These are phyloP conservation scores for Tinamus major DNA, from an alignment of 2,797 vertebrate genomes.

Conservation along the genomic window DNA sequence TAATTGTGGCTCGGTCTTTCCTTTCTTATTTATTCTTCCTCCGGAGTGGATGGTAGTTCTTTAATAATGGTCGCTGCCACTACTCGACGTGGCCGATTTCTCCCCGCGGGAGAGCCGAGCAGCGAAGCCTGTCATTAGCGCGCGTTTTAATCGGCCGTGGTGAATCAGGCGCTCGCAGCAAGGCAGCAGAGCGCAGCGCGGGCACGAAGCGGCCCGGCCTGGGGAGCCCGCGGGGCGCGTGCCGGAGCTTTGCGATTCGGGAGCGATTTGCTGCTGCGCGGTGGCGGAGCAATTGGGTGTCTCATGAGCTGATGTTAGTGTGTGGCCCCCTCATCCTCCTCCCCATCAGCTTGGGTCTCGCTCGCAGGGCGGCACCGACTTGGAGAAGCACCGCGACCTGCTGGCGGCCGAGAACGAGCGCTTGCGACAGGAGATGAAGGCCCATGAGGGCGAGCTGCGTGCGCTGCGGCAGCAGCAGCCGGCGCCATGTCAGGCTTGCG, in stretches of 20 bases:
- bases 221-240: too few relatives aligned
- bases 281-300: too few relatives aligned
- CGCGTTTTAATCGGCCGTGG: neutral
- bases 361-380: slow-evolving; percentile 89
- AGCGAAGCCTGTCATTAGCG: slow-evolving; percentile 50
- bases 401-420: slow-evolving; percentile 90
- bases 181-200: neutral
- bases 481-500: slow-evolving; percentile 73
- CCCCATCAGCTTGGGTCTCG: fast-evolving
- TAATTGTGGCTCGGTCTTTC: neutral
- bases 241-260: too few relatives aligned
- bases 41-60: neutral
- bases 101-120: neutral
- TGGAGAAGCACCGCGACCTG: slow-evolving; percentile 93
- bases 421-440: slow-evolving; percentile 89
- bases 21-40: neutral
- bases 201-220: too few relatives aligned
- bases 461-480: slow-evolving; percentile 73
- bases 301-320: too few relatives aligned
- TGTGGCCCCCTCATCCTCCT: too few relatives aligned
- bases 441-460: slow-evolving; percentile 79
- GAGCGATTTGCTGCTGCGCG: too few relatives aligned
- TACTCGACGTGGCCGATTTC: slow-evolving; percentile 32
- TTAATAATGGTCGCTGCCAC: slow-evolving; percentile 36
- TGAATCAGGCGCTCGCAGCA: slow-evolving; percentile 39